Base-by-base conservation (phyloP, 2,797 vertebrate genomes). In the Thripadectes ignobilis region DNA sequence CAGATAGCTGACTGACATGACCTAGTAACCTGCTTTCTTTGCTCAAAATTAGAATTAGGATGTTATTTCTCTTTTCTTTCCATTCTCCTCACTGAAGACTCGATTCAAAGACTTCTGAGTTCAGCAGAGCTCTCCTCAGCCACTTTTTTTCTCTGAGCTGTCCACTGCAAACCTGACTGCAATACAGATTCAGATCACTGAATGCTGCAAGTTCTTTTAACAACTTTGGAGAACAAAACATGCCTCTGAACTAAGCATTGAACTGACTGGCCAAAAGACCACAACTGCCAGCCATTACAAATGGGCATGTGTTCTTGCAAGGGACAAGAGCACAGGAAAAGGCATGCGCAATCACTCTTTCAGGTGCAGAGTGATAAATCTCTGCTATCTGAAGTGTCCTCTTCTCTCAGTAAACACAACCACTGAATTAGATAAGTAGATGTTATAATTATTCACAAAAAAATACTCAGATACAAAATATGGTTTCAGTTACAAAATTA, bases 21-120 rank as follows among this genome's bases (percentile, higher is more conserved):
- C 87, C 84, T 85, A 88, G 63, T 90, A 86, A 88, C 52, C 79
- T 69, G 55, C 38, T 90, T 93, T 94, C 46, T 75, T 93, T 39
- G 65, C 43, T 65, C 54, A 68, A 46, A 84, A 69, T 67, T 77
- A 80, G 54, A 88, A 77, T 8, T 51, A 59, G 71, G n/a, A 49
- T 27, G 10, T 51, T 14, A 34, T 71, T 86, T 88, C 13, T 81
- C 43, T 67, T 77, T 80, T 74, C 61, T 78, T 86, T 34, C 36
- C 49, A 24, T 72, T 71, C 6, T 14, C 2, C 29, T 78, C 58
- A 65, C 57, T 46, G 38, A 80, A 57, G 61, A 61, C 19, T 61
- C 2, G 1, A 85, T 32, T 30, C 49, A 71, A 76, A 85, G 29
- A 15, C 6, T 39, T n/a, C 27, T 36, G n/a, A 93, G 30, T 29